Evolutionary conservation across 2,888 invertebrate species (phyloP).

Genomic region (Unio delphinus): DNA sequence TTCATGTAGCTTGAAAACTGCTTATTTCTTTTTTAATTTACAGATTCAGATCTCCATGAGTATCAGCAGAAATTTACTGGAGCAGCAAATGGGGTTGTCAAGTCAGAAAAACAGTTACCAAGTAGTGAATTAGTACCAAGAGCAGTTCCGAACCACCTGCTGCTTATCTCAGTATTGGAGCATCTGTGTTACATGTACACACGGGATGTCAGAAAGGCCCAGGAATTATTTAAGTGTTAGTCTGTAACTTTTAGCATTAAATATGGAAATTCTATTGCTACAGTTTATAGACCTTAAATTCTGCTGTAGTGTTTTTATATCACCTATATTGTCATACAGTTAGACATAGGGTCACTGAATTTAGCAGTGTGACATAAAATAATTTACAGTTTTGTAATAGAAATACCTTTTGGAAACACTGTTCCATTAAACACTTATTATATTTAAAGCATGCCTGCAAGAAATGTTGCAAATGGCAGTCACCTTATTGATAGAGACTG

Average conservation of each 20-base stretch:
- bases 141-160: conserved; percentile 57
- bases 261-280: too few species aligned
- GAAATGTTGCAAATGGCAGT: too few species aligned
- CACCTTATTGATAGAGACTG: too few species aligned
- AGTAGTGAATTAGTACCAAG: conserved; percentile 31
- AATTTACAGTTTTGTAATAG: too few species aligned
- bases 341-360: too few species aligned
- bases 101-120: conserved; percentile 5
- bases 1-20: neutral
- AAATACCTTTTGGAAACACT: too few species aligned
- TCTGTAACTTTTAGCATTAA: neutral
- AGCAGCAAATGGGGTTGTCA: conserved; percentile 1
- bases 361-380: too few species aligned
- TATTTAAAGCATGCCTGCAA: too few species aligned
- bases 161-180: conserved; percentile 63
- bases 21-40: neutral
- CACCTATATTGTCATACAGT: too few species aligned
- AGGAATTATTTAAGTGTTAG: conserved; percentile 61
- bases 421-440: too few species aligned
- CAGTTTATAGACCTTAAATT: too few species aligned
- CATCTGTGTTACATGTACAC: conserved; percentile 62
- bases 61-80: conserved; percentile 9
- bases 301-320: too few species aligned
- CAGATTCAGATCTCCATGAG: conserved; percentile 35
- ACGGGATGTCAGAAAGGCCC: conserved; percentile 44